Evolutionary conservation across 2,797 vertebrate genomes (phyloP).

Genomic region (Tachyglossus aculeatus): DNA sequence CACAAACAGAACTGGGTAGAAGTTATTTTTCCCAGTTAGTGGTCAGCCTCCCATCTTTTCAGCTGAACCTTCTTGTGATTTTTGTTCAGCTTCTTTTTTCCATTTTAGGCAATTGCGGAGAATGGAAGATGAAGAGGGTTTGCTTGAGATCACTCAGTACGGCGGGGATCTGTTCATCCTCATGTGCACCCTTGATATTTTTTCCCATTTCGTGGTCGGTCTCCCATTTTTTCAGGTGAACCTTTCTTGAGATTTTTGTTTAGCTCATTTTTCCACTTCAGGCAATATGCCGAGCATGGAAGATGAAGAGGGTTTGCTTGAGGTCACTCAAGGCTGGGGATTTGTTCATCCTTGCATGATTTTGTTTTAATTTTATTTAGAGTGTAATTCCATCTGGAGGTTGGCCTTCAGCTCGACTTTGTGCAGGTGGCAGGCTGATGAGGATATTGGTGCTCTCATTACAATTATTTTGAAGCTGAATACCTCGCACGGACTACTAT

Average conservation of each 20-base stretch:
- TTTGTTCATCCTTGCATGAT: not conserved
- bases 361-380: conserved; percentile 23
- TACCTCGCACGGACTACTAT: not conserved
- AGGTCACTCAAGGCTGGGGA: not conserved
- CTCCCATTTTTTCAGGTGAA: not conserved
- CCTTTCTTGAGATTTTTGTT: not conserved
- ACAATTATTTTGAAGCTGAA: not conserved
- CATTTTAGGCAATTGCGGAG: not conserved
- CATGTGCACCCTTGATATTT: too few relatives aligned
- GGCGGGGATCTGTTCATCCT: not conserved
- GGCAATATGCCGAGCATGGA: conserved; percentile 7
- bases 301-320: conserved; percentile 9
- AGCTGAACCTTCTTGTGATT: not conserved
- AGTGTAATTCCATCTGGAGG: not conserved
- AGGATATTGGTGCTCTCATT: not conserved
- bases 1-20: too few relatives aligned
- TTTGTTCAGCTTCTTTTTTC: not conserved
- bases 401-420: not conserved
- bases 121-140: conserved; percentile 8
- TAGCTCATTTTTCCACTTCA: not conserved
- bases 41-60: not conserved
- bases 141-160: not conserved
- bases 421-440: not conserved
- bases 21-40: too few relatives aligned
- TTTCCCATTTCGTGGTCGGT: too few relatives aligned